These are phyloP conservation scores for Acyrthosiphon pisum DNA, from an alignment of 1,140 invertebrate genomes.

Conservation along the genomic window DNA sequence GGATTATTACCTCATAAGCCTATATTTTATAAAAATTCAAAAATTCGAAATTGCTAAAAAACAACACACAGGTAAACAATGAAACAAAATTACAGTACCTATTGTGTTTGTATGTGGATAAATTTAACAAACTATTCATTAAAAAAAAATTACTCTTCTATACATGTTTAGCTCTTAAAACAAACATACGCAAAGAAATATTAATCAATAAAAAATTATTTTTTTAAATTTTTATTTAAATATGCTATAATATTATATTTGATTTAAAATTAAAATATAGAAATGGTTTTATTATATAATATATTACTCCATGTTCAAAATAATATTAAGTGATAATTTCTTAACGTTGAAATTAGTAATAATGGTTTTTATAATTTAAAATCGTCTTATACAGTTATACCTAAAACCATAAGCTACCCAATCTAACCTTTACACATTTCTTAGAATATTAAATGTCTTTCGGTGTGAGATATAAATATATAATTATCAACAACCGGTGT, in stretches of 20 bases:
- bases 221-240: not conserved
- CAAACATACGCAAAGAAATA: not conserved
- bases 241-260: not conserved
- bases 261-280: not conserved
- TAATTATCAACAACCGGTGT: not conserved
- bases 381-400: no score
- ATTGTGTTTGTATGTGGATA: no score
- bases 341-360: not conserved
- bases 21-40: not conserved
- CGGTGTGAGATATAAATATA: not conserved
- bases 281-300: not conserved
- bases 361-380: not conserved
- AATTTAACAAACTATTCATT: no score
- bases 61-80: no score
- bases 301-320: not conserved
- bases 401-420: not conserved
- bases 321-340: not conserved
- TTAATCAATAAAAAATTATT: not conserved
- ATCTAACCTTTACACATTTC: not conserved
- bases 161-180: not conserved
- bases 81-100: not conserved
- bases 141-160: no score
- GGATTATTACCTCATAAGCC: not conserved
- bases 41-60: no score
- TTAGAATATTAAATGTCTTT: not conserved